Evolutionary conservation across 1,140 invertebrate species (phyloP).

Genomic region (Neodiprion virginianus): DNA sequence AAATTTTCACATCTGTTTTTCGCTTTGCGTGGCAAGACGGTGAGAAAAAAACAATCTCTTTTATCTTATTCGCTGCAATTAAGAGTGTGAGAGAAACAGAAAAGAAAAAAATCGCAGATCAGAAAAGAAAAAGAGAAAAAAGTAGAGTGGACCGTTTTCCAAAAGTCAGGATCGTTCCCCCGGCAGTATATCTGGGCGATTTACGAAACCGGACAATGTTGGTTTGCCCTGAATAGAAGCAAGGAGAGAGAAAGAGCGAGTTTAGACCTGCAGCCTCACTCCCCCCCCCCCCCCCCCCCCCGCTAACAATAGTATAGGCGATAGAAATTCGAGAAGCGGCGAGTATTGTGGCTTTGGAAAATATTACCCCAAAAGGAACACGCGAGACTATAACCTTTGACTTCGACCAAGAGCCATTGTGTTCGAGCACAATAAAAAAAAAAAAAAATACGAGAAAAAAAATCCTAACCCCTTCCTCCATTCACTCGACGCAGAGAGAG

Average conservation of each 20-base stretch:
- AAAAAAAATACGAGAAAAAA: not conserved
- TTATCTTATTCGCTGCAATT: too few relatives aligned
- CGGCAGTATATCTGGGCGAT: too few relatives aligned
- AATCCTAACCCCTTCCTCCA: not conserved
- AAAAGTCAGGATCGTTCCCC: too few relatives aligned
- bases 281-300: too few relatives aligned
- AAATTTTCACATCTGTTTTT: too few relatives aligned
- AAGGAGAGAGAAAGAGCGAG: not conserved
- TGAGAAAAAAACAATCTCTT: too few relatives aligned
- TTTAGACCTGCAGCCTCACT: not conserved
- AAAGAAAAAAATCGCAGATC: too few relatives aligned
- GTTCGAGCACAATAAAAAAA: not conserved
- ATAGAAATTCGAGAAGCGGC: not conserved
- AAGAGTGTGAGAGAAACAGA: too few relatives aligned
- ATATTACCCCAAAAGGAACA: not conserved
- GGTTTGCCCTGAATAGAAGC: constrained; percentile 1
- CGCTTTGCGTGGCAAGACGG: too few relatives aligned
- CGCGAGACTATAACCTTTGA: not conserved
- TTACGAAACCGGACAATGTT: not conserved
- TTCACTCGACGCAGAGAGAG: not conserved
- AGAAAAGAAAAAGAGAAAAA: too few relatives aligned
- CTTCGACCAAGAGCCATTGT: not conserved
- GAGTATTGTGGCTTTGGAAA: not conserved
- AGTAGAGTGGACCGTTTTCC: too few relatives aligned
- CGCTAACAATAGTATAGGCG: not conserved